These are phyloP conservation scores for Otolemur crassicaudatus DNA, from an alignment of 2,797 vertebrate genomes.

Conservation along the genomic window DNA sequence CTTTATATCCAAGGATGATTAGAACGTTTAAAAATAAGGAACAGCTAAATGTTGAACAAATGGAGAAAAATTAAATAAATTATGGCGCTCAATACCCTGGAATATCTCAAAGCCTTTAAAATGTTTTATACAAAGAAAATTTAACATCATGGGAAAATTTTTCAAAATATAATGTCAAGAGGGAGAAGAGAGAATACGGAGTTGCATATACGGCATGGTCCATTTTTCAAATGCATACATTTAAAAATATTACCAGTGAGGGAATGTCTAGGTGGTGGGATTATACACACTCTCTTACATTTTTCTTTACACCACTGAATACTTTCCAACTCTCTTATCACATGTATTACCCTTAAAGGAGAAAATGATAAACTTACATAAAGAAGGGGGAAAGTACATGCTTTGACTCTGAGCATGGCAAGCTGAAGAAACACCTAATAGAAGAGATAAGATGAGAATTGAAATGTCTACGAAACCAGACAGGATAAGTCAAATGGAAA, in stretches of 20 bases:
- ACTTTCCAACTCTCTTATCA: not conserved
- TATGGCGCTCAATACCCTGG: not conserved
- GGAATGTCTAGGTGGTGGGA: not conserved
- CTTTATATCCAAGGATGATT: not conserved
- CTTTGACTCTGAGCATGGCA: not conserved
- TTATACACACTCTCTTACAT: not conserved
- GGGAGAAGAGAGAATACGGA: not conserved
- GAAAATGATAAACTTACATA: not conserved
- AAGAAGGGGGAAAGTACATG: not conserved
- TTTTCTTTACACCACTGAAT: not conserved
- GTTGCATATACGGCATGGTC: not conserved
- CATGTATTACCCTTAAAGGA: not conserved
- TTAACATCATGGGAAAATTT: not conserved
- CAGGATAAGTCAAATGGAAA: not conserved
- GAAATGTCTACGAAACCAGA: not conserved
- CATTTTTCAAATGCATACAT: not conserved
- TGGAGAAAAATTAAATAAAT: not conserved
- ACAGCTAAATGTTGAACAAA: not conserved
- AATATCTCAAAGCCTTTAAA: not conserved
- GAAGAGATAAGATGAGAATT: conserved; percentile 4
- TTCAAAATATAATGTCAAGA: conserved; percentile 47
- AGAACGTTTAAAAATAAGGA: not conserved
- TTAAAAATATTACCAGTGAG: not conserved
- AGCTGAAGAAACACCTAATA: not conserved
- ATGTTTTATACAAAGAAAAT: conserved; percentile 34